Conservation (phyloP, 2,888 invertebrate species). For the Spilarctia lutea region DNA sequence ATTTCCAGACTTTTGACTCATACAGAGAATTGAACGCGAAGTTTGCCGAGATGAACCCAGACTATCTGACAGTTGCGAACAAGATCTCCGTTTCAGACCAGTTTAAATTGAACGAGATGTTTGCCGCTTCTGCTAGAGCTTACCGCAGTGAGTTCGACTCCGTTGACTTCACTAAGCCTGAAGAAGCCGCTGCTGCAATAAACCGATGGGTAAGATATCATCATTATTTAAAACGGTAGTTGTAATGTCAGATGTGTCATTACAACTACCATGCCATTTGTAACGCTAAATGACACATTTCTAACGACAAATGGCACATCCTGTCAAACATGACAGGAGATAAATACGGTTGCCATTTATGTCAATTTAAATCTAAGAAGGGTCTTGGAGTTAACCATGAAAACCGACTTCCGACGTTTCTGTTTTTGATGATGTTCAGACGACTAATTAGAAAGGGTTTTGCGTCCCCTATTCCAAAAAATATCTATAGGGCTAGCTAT, state of each 20-base stretch:
- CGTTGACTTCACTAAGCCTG: constrained; percentile 52
- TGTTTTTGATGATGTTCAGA: background rate
- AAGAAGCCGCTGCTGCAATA: constrained; percentile 53
- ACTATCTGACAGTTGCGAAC: constrained; percentile 61
- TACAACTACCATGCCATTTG: no score
- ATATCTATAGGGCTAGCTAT: background rate
- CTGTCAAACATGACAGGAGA: background rate
- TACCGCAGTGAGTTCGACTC: constrained; percentile 59
- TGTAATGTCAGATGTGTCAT: background rate
- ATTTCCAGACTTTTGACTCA: constrained; percentile 51
- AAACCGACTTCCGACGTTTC: background rate
- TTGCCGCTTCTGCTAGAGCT: constrained; percentile 41
- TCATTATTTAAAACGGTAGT: no score
- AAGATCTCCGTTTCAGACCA: constrained; percentile 60
- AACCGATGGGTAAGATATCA: constrained; percentile 41
- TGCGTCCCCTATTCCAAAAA: background rate
- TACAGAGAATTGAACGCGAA: constrained; percentile 53
- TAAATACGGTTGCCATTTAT: background rate
- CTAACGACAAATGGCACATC: background rate
- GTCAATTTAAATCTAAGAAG: background rate
- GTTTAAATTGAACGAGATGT: constrained; percentile 48
- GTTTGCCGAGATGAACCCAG: constrained; percentile 56
- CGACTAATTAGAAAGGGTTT: background rate
- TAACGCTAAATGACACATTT: background rate
- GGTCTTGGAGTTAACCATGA: background rate